These are phyloP conservation scores for Tetrapedia diversipes DNA, from an alignment of 2,888 invertebrate genomes.

Conservation along the genomic window DNA sequence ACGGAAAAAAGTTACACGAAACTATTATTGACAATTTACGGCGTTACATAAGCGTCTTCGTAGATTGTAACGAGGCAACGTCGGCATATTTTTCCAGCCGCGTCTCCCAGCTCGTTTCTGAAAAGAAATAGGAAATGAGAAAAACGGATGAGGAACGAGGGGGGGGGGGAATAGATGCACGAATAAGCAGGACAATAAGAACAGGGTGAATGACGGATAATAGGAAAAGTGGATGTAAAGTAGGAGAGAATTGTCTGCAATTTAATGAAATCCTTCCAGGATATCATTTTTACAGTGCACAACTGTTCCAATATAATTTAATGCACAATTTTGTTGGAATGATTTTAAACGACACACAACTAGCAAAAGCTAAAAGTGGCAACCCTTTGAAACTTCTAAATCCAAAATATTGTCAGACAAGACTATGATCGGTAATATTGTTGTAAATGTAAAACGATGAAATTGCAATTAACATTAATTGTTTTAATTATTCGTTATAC, in stretches of 20 bases:
- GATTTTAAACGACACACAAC: no score
- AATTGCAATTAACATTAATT: no score
- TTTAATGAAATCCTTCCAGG: constrained; percentile 21
- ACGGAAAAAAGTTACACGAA: background rate
- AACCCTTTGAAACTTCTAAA: no score
- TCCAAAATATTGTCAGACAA: no score
- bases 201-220: constrained; percentile 35
- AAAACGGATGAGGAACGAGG: background rate
- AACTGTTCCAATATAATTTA: constrained; percentile 4
- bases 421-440: no score
- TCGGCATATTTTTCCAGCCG: background rate
- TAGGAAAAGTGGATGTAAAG: constrained; percentile 41
- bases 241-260: constrained; percentile 30
- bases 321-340: background rate
- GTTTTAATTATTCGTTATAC: no score
- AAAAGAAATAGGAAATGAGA: constrained; percentile 36
- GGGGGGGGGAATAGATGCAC: constrained; percentile 1
- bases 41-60: background rate
- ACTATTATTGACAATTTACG: constrained; percentile 1
- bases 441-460: no score
- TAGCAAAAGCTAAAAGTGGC: no score
- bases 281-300: constrained; percentile 11
- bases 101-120: background rate
- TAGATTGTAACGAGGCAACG: background rate
- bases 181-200: constrained; percentile 9